Conservation (phyloP, 2,797 vertebrate species). For the Sibirionetta formosa region DNA sequence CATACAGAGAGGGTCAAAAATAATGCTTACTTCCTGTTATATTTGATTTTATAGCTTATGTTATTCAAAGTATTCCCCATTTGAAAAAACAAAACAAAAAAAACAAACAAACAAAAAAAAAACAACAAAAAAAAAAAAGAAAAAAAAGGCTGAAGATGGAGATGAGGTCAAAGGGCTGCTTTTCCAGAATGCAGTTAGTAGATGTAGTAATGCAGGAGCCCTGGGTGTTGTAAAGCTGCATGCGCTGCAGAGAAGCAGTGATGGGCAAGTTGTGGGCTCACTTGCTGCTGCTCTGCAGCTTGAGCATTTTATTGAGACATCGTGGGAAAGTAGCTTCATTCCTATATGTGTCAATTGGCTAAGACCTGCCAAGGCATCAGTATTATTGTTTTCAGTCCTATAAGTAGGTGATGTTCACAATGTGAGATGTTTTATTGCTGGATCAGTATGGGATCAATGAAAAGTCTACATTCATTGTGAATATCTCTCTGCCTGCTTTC, state of each 20-base stretch:
- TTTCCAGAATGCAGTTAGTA: background rate
- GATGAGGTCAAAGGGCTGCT: background rate
- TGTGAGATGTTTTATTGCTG: background rate
- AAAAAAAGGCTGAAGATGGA: background rate
- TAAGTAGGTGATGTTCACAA: background rate
- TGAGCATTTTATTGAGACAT: background rate
- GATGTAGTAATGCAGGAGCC: rapidly evolving
- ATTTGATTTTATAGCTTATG: background rate
- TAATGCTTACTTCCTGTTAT: background rate
- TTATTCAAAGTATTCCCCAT: background rate
- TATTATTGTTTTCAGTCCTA: background rate
- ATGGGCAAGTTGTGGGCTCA: background rate
- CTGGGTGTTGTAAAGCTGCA: rapidly evolving
- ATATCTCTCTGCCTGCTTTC: background rate
- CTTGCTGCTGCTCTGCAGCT: background rate
- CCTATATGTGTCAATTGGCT: rapidly evolving
- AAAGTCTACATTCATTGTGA: background rate
- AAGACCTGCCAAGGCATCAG: background rate
- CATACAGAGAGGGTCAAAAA: background rate
- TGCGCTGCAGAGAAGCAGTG: rapidly evolving
- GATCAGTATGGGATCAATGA: background rate
- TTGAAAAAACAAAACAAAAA: background rate
- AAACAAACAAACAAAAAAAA: too few relatives aligned
- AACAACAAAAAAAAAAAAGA: background rate
- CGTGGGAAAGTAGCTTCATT: background rate